Percentiles rank a stretch among this genome's conserved stretches.
These are phyloP conservation scores for Chauna torquata DNA, from an alignment of 2,113 vertebrate genomes.

Conservation along the genomic window DNA sequence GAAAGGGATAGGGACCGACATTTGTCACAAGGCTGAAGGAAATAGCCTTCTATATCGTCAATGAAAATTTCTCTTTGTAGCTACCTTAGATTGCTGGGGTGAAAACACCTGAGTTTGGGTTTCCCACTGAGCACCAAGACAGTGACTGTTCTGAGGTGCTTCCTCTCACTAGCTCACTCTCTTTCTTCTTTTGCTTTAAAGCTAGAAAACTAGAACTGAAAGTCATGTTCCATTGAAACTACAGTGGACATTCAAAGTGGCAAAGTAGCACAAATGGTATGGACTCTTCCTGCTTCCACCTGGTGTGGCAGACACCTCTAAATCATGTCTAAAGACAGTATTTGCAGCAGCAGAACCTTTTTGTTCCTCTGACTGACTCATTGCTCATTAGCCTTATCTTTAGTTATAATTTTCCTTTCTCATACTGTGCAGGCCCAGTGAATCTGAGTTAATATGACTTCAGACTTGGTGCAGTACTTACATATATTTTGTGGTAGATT, in stretches of 20 bases:
- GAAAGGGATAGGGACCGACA: neutral
- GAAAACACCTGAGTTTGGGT: neutral
- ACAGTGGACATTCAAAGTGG: neutral
- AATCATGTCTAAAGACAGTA: neutral
- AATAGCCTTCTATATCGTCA: neutral
- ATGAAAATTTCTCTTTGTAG: neutral
- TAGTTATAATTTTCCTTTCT: neutral
- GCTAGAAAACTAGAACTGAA: neutral
- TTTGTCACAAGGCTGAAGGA: neutral
- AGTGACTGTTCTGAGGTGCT: neutral
- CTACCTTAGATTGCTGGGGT: neutral
- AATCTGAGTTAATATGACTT: neutral
- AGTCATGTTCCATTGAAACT: neutral
- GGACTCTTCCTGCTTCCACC: neutral
- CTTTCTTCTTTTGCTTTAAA: neutral
- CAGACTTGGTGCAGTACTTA: neutral
- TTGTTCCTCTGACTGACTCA: neutral
- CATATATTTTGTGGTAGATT: neutral
- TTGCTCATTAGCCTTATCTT: slow-evolving; percentile 23
- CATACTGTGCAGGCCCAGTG: neutral
- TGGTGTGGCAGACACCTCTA: neutral
- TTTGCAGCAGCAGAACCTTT: neutral
- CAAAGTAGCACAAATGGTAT: neutral
- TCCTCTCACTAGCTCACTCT: neutral
- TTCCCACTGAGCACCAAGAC: neutral